Evolutionary conservation across 1,140 invertebrate genomes (phyloP), one percentile per base, ranked within the genome.

Genomic region (Heterodera carotae): DNA sequence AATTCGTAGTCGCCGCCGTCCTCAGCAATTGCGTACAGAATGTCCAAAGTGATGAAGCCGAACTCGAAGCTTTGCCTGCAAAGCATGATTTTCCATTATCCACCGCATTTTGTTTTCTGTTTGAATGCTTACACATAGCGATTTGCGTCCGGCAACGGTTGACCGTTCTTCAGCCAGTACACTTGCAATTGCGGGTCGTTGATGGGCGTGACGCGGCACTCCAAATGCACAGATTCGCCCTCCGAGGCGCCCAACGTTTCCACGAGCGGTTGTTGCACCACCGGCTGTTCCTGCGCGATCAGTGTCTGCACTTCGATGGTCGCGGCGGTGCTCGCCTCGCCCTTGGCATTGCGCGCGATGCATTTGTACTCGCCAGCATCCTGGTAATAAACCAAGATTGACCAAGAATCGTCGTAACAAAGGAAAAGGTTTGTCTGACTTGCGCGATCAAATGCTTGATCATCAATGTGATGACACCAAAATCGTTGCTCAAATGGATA

Each of bases 401-500:
- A 12, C 15, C 2, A 56, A 22, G 15, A 18, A 18, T 53, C 18
- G 0, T n/a, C 22, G 15, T 1, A 56, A 56, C 1, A 53, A 22
- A 53, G 4, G 4, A 53, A 22, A 56, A 39, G 36, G 4, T 39
- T 4, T 39, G 48, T 18, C 5, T 56, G 18, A 56, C 48, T 2
- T 15, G 94, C 93, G 62, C 33, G 85, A 94, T 94, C 0, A 95
- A 93, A 84, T 96, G 94, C 87, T 95, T 95, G 92, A 97, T 93
- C 83, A 96, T 95, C 4, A 97, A 89, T 48, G 94, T 94, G 18
- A 96, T 94, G 36, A 80, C 79, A 5, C 75, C 95, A 87, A 97
- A 97, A 87, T 97, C 95, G 85, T 96, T 94, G 92, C 95, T 94
- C 60, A 94, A 94, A n/a, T 93, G 94, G n/a, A 95, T 91, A 79